Percentiles rank a stretch among this genome's conserved stretches.
Conservation (phyloP, 2,797 vertebrate genomes). For the Lutjanus campechanus region DNA sequence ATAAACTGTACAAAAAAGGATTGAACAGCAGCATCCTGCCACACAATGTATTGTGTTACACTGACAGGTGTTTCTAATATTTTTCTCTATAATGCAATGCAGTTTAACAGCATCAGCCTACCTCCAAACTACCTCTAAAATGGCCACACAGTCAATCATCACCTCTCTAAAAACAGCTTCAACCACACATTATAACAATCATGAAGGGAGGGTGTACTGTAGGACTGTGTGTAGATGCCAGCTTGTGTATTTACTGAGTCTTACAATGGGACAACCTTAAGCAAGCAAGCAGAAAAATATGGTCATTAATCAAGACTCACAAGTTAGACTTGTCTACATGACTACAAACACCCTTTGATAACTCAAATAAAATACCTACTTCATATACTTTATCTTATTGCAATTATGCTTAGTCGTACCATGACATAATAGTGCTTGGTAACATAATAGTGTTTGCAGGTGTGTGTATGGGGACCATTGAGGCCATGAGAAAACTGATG, state of each 20-base stretch:
- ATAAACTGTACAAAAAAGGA: neutral
- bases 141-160: neutral
- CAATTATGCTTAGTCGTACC: conserved; percentile 15
- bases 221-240: neutral
- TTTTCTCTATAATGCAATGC: neutral
- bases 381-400: neutral
- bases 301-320: neutral
- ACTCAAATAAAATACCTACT: neutral
- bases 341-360: conserved; percentile 11
- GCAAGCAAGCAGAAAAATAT: neutral
- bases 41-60: neutral
- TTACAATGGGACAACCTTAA: neutral
- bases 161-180: neutral
- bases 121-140: neutral
- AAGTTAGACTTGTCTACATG: conserved; percentile 2
- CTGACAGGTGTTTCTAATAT: neutral
- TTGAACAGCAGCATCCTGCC: neutral
- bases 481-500: conserved; percentile 54
- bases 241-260: neutral
- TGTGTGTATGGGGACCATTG: conserved; percentile 17
- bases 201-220: neutral
- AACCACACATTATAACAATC: neutral
- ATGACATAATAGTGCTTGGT: conserved; percentile 36
- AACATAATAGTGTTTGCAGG: conserved; percentile 36
- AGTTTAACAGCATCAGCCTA: neutral